These are phyloP conservation scores for Rugalucina vietnamica DNA, from an alignment of 2,888 invertebrate genomes.

Conservation along the genomic window DNA sequence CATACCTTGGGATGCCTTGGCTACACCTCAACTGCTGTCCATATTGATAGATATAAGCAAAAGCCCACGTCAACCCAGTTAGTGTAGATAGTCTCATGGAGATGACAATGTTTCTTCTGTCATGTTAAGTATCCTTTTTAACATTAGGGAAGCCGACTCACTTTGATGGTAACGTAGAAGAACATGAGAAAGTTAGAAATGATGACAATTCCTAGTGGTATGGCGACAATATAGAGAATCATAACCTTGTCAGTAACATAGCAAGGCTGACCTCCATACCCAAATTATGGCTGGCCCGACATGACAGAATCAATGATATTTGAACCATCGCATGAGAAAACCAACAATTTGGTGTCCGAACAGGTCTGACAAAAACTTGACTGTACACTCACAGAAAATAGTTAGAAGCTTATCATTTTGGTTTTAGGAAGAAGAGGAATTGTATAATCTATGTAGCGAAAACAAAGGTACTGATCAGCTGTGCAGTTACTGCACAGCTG, in stretches of 20 bases:
- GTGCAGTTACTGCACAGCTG: too few species aligned
- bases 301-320: constrained; percentile 6
- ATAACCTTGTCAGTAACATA: constrained; percentile 30
- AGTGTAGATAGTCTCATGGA: constrained; percentile 48
- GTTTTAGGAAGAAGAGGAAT: too few species aligned
- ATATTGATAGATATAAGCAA: constrained; percentile 50
- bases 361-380: too few species aligned
- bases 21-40: constrained; percentile 23
- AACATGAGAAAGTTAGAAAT: constrained; percentile 50
- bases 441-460: too few species aligned
- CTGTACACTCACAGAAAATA: too few species aligned
- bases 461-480: too few species aligned
- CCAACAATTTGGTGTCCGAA: too few species aligned
- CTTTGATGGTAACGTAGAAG: constrained; percentile 30
- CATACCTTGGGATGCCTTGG: constrained; percentile 55
- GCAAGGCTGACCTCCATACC: constrained; percentile 46
- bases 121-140: constrained; percentile 18
- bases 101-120: constrained; percentile 46
- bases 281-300: constrained; percentile 30
- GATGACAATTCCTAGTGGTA: constrained; percentile 41
- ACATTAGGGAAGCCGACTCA: constrained; percentile 39
- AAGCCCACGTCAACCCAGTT: constrained; percentile 50
- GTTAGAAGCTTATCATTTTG: too few species aligned
- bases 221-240: constrained; percentile 40
- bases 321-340: too few species aligned